Conservation (phyloP, 2,113 vertebrate species). For the Mormoops blainvillei region DNA sequence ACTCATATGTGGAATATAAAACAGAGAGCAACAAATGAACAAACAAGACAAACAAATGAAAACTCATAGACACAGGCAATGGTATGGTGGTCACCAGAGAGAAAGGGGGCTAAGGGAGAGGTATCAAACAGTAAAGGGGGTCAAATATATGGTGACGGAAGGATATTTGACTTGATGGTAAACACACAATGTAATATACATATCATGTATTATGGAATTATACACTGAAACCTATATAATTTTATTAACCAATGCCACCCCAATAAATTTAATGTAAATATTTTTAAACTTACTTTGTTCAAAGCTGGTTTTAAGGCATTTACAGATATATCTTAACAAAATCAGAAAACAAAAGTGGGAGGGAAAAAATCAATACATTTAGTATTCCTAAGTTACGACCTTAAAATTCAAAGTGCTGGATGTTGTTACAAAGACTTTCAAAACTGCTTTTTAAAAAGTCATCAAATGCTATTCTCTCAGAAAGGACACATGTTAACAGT, state of each 20-base stretch:
- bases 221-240: neutral
- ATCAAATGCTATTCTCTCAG: neutral
- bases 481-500: neutral
- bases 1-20: neutral
- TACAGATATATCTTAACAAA: slow-evolving; percentile 37
- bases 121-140: neutral
- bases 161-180: neutral
- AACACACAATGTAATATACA: neutral
- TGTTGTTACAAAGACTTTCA: neutral
- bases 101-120: neutral
- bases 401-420: neutral
- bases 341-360: neutral
- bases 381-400: neutral
- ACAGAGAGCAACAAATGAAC: neutral
- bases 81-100: neutral
- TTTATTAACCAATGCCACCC: neutral
- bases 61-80: neutral
- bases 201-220: neutral
- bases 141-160: neutral
- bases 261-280: neutral
- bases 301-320: slow-evolving; percentile 10
- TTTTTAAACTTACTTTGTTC: neutral
- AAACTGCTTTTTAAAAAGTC: slow-evolving; percentile 4
- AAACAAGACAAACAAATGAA: neutral
- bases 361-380: neutral